Evolutionary conservation across 92 coral and sea anemone genomes (phyloP), one percentile per base, ranked within the genome.

Genomic region (Palythoa grandis): DNA sequence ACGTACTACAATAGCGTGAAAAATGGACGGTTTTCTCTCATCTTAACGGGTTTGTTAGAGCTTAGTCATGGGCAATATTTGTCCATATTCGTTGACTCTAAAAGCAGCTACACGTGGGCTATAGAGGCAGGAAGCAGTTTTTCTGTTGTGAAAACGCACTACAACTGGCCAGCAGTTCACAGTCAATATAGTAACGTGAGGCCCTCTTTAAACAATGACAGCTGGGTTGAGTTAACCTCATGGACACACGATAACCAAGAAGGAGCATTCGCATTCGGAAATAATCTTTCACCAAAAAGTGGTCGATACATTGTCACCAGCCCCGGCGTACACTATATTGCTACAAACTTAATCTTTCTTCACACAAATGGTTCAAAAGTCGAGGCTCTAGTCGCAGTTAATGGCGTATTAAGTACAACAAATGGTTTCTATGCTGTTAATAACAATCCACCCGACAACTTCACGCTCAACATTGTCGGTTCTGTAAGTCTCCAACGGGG

Each of bases 151-250:
- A 87, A 78, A 66, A 57, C 91, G 40, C 78, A 80, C 38, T 82
- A 82, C 76, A 68, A 91, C 43, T 91, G 93, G 93, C 93, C 93
- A 63, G 93, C 93, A 72, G 83, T 86, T 65, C 90, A 91, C 58
- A 90, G 92, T 29, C 82, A 75, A 52, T 71, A 79, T 54, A 65
- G 83, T 52, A 69, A 70, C 24, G 7, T 52, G 2, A 22, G 39
- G n/a, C 69, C 7, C 11, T 24, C 56, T 38, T 58, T 19, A 39
- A 19, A n/a, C 40, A 82, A 63, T 20, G 37, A 58, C 14, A 24
- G 25, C 47, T 91, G 93, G 93, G 47, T 60, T 23, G 91, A 91
- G 78, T 63, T 91, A 7, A 11, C 29, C 53, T 70, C 74, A 52
- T 91, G 93, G 93, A 72, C 24, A 53, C 88, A 83, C n/a, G 25